Conservation (phyloP, 2,797 vertebrate species). For the Ctenochaetus hawaiiensis region DNA sequence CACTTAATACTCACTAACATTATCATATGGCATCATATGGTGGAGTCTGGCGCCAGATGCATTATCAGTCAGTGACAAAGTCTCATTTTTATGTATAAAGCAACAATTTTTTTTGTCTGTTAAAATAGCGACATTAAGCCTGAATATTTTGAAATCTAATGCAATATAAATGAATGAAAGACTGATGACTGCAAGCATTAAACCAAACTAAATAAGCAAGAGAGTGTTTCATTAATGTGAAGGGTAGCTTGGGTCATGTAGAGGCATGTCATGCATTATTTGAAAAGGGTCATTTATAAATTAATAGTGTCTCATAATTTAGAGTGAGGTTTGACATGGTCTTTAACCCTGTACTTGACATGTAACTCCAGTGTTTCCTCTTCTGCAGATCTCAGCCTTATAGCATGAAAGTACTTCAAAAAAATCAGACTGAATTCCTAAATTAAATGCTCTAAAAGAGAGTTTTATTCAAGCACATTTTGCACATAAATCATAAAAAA, state of each 20-base stretch:
- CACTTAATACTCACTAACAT: neutral
- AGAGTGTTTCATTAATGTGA: slow-evolving; percentile 22
- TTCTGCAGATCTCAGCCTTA: slow-evolving; percentile 8
- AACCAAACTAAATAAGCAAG: slow-evolving; percentile 18
- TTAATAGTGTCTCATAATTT: slow-evolving; percentile 28
- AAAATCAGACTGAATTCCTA: neutral
- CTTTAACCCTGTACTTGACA: neutral
- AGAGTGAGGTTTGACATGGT: slow-evolving; percentile 21
- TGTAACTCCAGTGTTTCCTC: neutral
- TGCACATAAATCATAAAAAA: slow-evolving; percentile 26
- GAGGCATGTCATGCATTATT: slow-evolving; percentile 34
- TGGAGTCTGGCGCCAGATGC: neutral
- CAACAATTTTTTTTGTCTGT: slow-evolving; percentile 12
- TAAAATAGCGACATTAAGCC: neutral
- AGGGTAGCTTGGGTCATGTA: slow-evolving; percentile 5
- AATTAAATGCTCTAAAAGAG: slow-evolving; percentile 1
- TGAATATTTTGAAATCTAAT: slow-evolving; percentile 20
- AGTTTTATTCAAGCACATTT: slow-evolving; percentile 16
- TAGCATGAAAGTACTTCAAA: slow-evolving; percentile 1
- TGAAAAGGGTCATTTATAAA: slow-evolving; percentile 21
- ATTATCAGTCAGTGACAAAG: slow-evolving; percentile 25
- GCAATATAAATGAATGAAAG: slow-evolving; percentile 7
- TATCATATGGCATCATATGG: neutral
- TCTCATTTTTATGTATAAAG: slow-evolving; percentile 14
- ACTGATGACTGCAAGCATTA: slow-evolving; percentile 12